These are phyloP conservation scores for Subacronicta megacephala DNA, from an alignment of 2,888 invertebrate species.

Conservation along the genomic window DNA sequence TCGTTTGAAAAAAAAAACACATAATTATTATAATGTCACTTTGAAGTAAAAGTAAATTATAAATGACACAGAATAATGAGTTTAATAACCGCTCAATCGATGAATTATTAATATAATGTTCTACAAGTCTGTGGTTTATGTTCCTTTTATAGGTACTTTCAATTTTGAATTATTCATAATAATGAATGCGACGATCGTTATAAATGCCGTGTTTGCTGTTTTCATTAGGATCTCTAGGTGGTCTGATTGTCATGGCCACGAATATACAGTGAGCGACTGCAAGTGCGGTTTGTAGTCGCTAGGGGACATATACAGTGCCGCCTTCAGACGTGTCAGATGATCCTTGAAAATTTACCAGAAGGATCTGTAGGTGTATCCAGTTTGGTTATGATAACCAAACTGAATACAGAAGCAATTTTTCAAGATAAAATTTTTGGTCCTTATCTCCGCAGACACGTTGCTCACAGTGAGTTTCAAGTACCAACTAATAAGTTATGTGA, in stretches of 20 bases:
- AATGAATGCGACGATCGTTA: conserved; percentile 4
- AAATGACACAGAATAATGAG: conserved; percentile 35
- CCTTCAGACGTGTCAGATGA: no score
- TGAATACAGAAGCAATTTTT: no score
- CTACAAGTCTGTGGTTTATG: conserved; percentile 33
- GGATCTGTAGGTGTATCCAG: no score
- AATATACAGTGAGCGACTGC: no score
- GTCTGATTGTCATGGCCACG: no score
- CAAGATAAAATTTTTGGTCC: no score
- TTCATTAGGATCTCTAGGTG: conserved; percentile 14
- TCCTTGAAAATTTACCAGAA: no score
- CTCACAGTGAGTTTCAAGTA: no score
- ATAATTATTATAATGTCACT: background rate
- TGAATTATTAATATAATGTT: conserved; percentile 62
- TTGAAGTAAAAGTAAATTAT: conserved; percentile 41
- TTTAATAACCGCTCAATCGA: conserved; percentile 45
- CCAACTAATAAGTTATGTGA: background rate
- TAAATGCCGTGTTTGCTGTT: conserved; percentile 7
- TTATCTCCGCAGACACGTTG: no score
- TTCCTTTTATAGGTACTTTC: conserved; percentile 62
- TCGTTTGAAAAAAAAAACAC: conserved; percentile 5
- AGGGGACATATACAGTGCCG: no score
- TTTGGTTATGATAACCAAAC: no score
- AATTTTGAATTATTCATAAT: conserved; percentile 65
- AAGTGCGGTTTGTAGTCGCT: no score